phyloP scores from a whole-genome alignment of 1,140 invertebrate species.

The Lepidurus packardi region DNA sequence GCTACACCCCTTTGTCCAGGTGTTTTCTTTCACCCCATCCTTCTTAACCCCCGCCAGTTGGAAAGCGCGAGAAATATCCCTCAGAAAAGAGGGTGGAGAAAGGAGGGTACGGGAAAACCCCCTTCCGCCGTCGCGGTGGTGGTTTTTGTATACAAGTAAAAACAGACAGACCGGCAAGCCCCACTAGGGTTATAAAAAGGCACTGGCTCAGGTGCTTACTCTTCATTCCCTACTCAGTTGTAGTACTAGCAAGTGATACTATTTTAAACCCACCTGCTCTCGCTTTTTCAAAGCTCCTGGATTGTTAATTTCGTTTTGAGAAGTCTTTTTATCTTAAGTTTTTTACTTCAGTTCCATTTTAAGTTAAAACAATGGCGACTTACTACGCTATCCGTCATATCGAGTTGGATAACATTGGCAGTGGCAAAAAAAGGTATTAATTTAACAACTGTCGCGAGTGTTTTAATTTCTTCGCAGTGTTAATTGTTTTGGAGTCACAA shows the following conservation, averaged over 20 bases:
- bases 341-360: not conserved
- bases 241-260: not conserved
- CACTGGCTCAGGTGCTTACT: not conserved
- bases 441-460: not conserved
- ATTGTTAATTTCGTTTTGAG: not conserved
- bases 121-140: constrained; percentile 3
- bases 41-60: not conserved
- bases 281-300: not conserved
- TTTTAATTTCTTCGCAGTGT: not conserved
- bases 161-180: not conserved
- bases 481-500: not conserved
- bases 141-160: not conserved
- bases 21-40: not conserved
- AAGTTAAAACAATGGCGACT: constrained; percentile 25
- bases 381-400: constrained; percentile 27
- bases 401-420: constrained; percentile 30
- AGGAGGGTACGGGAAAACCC: not conserved
- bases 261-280: not conserved
- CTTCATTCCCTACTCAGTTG: not conserved
- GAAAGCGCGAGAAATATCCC: not conserved
- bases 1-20: not conserved
- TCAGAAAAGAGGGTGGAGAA: not conserved
- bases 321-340: not conserved
- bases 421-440: constrained; percentile 28
- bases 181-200: not conserved